Evolutionary conservation across 92 coral and sea anemone species (phyloP).

Genomic region (Epizoanthus fatuus): DNA sequence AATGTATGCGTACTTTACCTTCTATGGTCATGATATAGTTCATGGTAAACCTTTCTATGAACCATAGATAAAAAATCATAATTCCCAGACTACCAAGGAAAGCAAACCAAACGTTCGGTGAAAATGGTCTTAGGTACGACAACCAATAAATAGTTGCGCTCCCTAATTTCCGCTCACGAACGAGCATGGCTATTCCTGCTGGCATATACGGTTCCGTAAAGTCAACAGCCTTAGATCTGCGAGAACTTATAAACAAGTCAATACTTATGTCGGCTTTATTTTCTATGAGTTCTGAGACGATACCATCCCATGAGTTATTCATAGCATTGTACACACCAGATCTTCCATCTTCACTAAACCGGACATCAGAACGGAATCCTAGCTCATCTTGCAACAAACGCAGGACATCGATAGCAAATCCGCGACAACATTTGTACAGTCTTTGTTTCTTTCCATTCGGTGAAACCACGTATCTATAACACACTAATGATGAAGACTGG

Average conservation of each 20-base stretch:
- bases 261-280: slow-evolving; percentile 76
- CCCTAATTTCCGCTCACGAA: slow-evolving; percentile 73
- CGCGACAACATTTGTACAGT: slow-evolving; percentile 76
- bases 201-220: slow-evolving; percentile 90
- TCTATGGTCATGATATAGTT: background rate
- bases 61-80: slow-evolving; percentile 82
- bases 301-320: slow-evolving; percentile 88
- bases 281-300: slow-evolving; percentile 72
- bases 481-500: slow-evolving; percentile 62
- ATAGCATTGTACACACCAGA: slow-evolving; percentile 75
- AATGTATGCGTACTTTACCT: background rate
- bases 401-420: slow-evolving; percentile 87
- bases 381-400: slow-evolving; percentile 35
- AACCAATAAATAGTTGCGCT: slow-evolving; percentile 79
- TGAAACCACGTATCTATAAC: slow-evolving; percentile 52
- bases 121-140: slow-evolving; percentile 87
- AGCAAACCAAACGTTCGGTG: slow-evolving; percentile 82
- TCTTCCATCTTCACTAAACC: slow-evolving; percentile 78
- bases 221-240: slow-evolving; percentile 82
- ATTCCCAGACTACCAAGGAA: slow-evolving; percentile 75
- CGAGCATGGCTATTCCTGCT: slow-evolving; percentile 86
- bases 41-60: slow-evolving; percentile 51
- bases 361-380: slow-evolving; percentile 62
- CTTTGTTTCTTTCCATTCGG: slow-evolving; percentile 39
- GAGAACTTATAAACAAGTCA: slow-evolving; percentile 84